phyloP scores from a whole-genome alignment of 2,113 vertebrate genomes.

The Aegotheles bennettii region DNA sequence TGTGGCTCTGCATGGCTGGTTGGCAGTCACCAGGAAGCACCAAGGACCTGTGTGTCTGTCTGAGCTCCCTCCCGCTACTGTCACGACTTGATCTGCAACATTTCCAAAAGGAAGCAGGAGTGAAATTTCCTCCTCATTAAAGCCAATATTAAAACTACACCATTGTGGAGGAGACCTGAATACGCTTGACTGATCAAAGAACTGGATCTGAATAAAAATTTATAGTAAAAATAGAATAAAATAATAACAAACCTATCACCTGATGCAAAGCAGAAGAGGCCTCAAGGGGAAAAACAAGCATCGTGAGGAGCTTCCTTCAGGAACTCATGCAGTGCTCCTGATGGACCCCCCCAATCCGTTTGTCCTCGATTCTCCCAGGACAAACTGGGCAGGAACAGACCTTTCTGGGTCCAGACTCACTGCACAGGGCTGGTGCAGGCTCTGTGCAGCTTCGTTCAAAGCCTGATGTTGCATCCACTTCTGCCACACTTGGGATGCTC shows the following conservation, averaged over 20 bases:
- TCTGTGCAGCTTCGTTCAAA: rapidly evolving
- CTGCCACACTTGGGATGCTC: rapidly evolving
- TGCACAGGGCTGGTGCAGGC: rapidly evolving
- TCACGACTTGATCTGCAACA: not conserved
- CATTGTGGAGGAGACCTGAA: not conserved
- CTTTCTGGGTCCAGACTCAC: not conserved
- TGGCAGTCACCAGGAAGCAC: rapidly evolving
- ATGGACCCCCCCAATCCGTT: not conserved
- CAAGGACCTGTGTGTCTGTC: rapidly evolving
- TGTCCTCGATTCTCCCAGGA: not conserved
- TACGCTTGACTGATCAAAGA: not conserved
- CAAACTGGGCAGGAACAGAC: not conserved
- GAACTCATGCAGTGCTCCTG: rapidly evolving
- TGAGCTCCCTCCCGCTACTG: not conserved
- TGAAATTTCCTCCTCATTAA: not conserved
- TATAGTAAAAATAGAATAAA: not conserved
- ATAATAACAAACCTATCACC: not conserved
- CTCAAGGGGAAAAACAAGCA: not conserved
- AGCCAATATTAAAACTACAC: not conserved
- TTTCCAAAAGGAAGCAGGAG: not conserved
- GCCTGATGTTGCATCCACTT: rapidly evolving
- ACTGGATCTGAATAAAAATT: not conserved
- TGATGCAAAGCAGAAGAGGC: not conserved
- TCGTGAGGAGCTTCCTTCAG: not conserved
- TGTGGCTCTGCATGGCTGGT: not conserved